Evolutionary conservation across 2,888 invertebrate genomes (phyloP), one percentile per base, ranked within the genome.

Genomic region (Alcis repandata): DNA sequence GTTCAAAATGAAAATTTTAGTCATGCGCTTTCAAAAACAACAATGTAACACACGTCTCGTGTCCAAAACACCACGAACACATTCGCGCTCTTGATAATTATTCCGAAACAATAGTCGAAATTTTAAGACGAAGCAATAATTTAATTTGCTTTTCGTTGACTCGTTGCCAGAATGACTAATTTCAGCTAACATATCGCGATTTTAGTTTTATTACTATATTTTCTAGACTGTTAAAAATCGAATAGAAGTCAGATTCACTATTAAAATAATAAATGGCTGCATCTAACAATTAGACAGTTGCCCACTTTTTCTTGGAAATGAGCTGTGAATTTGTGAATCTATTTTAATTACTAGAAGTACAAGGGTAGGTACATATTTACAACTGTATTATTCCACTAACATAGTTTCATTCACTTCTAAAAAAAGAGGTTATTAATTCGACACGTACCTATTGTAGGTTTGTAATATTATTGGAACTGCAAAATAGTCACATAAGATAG

Each of bases 121-220:
- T 84, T 71, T 83, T 79, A 84, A 83, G 79, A 81, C 78, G 77
- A 74, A 78, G 77, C 80, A 84, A 85, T 87, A 86, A 88, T 88
- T 90, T 90, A 86, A 89, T 89, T 88, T 85, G 83, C 76, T 73
- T 80, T 75, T 78, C 75, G 83, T 90, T 91, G 92, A 90, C 79
- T 85, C 87, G 75, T 71, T 90, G 92, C 92, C 92, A 92, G 80
- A 87, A 87, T 91, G 88, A 91, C 91, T 90, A 90, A 92, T 91
- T 86, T 86, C 70, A 79, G 78, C 79, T 77, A 84, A 80, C 80
- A 78, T 78, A 76, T 84, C 82, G 85, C 86, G 79, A 86, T 83
- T 88, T 82, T 86, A 72, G 73, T 86, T 86, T 85, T 84, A 86
- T 85, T 83, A 75, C 78, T 80, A 84, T 84, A 85, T 85, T 85